Evolutionary conservation across 2,888 invertebrate genomes (phyloP), one percentile per base, ranked within the genome.

Genomic region (Salticus scenicus): DNA sequence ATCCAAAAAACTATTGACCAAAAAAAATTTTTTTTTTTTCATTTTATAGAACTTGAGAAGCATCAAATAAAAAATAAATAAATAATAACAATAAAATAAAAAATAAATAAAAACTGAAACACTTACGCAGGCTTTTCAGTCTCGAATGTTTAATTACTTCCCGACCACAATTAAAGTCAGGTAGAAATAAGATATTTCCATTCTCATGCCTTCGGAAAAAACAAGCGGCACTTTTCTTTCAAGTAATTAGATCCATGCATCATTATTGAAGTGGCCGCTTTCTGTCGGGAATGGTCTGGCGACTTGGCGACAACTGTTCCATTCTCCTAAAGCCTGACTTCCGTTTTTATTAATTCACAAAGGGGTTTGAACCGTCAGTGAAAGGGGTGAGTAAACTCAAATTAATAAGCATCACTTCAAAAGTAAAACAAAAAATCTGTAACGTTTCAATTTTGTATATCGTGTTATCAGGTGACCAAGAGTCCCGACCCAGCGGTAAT

Each of bases 381-480:
- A 47, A 47, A 47, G 42, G 42, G 42, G 42, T 47, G 42, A 47
- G 42, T 47, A 47, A 47, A 47, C 42, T 47, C 10, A 17, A 47
- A 17, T 47, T 47, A 47, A 17, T 47, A 17, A 47, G n/a, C 17
- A 10, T 47, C 42, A 2, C 42, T 37, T 17, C 2, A 17, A 47
- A 47, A 47, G 17, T 1, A 57, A 57, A 57, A 57, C 4, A 57
- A 57, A 20, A 8, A 24, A 24, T 57, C 4, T 24, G 57, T 24
- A 17, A 57, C 57, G 7, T 57, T 17, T n/a, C 20, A 24, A 24
- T 17, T 57, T 24, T 57, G 24, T 5, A 17, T 47, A 28, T 66
- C 37, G 28, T 5, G 67, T 67, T 67, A n/a, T 37, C 31, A 33
- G 67, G 33, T 67, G 67, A 67, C 67, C 67, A 67, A 8, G 28